Evolutionary conservation across 2,113 vertebrate genomes (phyloP), one percentile per base, ranked within the genome.

Genomic region (Pagrus major): DNA sequence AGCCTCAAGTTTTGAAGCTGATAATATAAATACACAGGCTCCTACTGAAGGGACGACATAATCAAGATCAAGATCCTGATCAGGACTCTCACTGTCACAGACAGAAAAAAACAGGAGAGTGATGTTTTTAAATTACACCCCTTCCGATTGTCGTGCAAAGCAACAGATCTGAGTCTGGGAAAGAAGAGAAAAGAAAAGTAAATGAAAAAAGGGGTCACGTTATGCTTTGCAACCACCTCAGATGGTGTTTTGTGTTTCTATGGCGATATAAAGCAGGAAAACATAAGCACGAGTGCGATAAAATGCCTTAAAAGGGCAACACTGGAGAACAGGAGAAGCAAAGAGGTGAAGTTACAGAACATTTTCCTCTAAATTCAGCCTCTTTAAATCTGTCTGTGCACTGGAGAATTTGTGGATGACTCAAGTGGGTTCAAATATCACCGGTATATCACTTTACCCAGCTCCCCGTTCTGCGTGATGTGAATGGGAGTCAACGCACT

Each of bases 261-360:
- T 89, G 87, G 72, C 46, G 65, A 89, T 78, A 58, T 58, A 66
- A 78, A 58, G 51, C 46, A 63, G 3, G 69, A 16, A 55, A 58
- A 82, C 7, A 58, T 21, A 65, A 76, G 10, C 11, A 11, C 14
- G 44, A 60, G 78, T 31, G 49, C 49, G 52, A 67, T 21, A 33
- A n/a, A 64, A 72, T 27, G 41, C 71, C 75, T 86, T 84, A 63
- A 72, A 91, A 88, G 78, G 83, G 71, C 9, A 71, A 60, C 23
- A 67, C 21, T 25, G 29, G 42, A 41, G 47, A n/a, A n/a, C 70
- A 49, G 51, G 55, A 64, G 21, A 18, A n/a, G 9, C 29, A 64
- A 72, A 21, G 42, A 12, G 25, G 55, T 44, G 18, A 46, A 46
- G 46, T 18, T 29, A 23, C 15, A 60, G n/a, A 47, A 16, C 25